phyloP scores from a whole-genome alignment of 1,140 invertebrate species.

The Lordiphosa clarofinis region DNA sequence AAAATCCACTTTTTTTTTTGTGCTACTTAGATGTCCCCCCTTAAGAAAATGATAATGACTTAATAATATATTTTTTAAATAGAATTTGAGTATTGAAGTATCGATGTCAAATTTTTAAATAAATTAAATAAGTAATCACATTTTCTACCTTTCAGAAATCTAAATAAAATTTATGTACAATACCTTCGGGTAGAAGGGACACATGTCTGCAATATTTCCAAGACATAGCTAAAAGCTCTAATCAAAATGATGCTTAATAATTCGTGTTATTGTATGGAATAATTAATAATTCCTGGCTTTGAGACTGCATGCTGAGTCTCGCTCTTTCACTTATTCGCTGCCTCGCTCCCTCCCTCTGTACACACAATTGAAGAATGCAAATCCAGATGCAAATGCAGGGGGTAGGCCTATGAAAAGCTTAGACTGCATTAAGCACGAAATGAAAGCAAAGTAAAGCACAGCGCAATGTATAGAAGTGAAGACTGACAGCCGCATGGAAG shows the following conservation, averaged over 20 bases:
- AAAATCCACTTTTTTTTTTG: no score
- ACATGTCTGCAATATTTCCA: no score
- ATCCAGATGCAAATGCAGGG: conserved; percentile 34
- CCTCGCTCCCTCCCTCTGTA: conserved; percentile 2
- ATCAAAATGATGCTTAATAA: conserved; percentile 28
- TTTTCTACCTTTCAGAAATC: no score
- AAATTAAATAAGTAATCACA: no score
- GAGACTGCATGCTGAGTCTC: conserved; percentile 30
- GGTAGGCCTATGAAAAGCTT: conserved; percentile 69
- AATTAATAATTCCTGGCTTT: conserved; percentile 30
- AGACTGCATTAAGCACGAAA: conserved; percentile 54
- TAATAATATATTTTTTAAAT: no score
- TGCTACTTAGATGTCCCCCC: no score
- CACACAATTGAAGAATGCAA: conserved; percentile 11
- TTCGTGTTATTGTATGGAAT: conserved; percentile 37
- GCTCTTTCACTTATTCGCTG: conserved; percentile 6
- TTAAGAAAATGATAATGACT: no score
- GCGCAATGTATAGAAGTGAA: conserved; percentile 13
- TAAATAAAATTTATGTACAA: no score
- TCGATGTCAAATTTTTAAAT: no score
- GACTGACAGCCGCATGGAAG: conserved; percentile 31
- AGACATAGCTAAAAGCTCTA: conserved; percentile 7
- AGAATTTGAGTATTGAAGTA: no score
- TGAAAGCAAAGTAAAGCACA: conserved; percentile 19
- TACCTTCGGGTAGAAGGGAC: not conserved